Conservation (phyloP, 2,113 vertebrate species). For the Anguilla japonica region DNA sequence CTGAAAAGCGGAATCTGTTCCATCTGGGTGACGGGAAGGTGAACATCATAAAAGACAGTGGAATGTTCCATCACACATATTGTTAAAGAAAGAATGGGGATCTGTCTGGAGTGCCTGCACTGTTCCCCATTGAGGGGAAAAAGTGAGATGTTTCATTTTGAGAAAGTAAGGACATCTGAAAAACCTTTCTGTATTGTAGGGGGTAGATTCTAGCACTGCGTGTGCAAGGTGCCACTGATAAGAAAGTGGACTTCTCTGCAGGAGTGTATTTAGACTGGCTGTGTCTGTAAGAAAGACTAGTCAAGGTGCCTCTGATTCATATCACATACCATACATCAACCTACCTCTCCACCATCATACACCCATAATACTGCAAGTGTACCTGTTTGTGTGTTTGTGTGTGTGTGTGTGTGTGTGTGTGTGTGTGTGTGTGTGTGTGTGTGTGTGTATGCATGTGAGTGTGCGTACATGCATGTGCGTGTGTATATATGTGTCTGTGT, state of each 20-base stretch:
- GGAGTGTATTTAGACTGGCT: too few species aligned
- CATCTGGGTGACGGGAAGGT: not conserved
- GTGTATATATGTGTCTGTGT: constrained; percentile 8
- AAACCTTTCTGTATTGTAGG: too few species aligned
- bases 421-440: too few species aligned
- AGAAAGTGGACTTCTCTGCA: too few species aligned
- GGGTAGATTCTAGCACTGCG: too few species aligned
- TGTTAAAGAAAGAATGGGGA: too few species aligned
- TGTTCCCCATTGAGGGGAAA: too few species aligned
- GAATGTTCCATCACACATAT: not conserved
- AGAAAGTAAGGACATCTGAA: too few species aligned
- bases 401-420: not conserved
- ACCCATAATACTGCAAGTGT: not conserved
- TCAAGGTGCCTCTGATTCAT: not conserved
- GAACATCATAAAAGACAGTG: not conserved
- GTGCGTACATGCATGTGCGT: not conserved
- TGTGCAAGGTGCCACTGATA: too few species aligned
- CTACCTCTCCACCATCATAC: too few species aligned
- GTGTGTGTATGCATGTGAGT: not conserved
- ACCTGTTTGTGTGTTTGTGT: not conserved
- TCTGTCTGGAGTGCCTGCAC: too few species aligned
- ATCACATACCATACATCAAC: not conserved
- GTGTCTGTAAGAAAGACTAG: not conserved
- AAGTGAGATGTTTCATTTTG: not conserved
- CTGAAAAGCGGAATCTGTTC: too few species aligned